Percentiles rank a stretch among this genome's conserved stretches.
Conservation (phyloP, 1,140 invertebrate genomes). For the Oreohelix idahoensis region DNA sequence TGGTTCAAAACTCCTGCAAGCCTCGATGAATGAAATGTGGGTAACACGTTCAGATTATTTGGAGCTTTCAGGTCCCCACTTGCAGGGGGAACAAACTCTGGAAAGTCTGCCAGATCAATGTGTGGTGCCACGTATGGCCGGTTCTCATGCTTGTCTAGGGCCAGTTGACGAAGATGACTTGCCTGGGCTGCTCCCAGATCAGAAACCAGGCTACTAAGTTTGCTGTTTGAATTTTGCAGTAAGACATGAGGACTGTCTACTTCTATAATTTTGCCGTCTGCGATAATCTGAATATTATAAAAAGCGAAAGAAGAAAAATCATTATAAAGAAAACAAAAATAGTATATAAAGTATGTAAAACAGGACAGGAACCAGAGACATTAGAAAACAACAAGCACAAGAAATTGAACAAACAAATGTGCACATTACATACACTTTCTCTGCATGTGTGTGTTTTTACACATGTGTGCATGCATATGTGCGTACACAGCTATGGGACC, state of each 20-base stretch:
- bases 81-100: conserved; percentile 31
- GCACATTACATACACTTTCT: too few species aligned
- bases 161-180: conserved; percentile 45
- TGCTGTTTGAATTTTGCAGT: conserved; percentile 50
- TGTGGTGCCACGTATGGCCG: conserved; percentile 54
- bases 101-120: conserved; percentile 50
- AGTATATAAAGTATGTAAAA: background rate
- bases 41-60: conserved; percentile 44
- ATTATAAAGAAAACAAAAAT: background rate
- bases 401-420: too few species aligned
- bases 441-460: too few species aligned
- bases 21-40: conserved; percentile 51
- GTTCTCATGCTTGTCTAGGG: conserved; percentile 55
- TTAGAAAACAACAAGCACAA: too few species aligned
- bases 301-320: background rate
- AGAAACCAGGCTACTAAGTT: conserved; percentile 45
- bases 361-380: too few species aligned
- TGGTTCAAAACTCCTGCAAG: conserved; percentile 52
- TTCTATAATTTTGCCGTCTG: conserved; percentile 51
- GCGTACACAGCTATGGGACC: too few species aligned
- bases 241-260: conserved; percentile 52
- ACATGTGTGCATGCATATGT: too few species aligned
- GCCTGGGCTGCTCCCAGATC: conserved; percentile 46
- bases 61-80: conserved; percentile 35
- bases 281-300: conserved; percentile 44